Base-by-base conservation (phyloP, 2,888 invertebrate species). In the Agonopterix arenella region DNA sequence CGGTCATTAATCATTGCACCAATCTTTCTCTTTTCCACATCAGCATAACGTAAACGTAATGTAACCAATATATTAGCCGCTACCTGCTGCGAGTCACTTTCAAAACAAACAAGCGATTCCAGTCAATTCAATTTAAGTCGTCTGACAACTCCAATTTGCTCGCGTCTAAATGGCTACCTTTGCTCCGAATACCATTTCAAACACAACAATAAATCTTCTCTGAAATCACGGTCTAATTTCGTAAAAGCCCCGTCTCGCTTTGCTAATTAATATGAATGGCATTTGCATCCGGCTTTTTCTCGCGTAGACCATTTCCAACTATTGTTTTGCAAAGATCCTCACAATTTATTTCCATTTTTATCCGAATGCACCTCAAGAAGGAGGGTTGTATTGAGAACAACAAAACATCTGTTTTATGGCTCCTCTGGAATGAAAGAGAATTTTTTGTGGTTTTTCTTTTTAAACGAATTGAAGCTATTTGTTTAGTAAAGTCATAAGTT, bases 231-330 rank as follows among this genome's bases (percentile, higher is more conserved):
- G 81, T 84, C 86, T 88, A 89, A 88, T 89, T 88, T 88, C 84
- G 88, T 88, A 86, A 89, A 88, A 89, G 89, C 88, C 82, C 83
- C 83, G 82, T 88, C 84, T 88, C 86, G 88, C 88, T 86, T 84
- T 88, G 83, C 86, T 89, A 89, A 89, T 89, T 89, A 89, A 89
- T 88, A 89, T 88, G 88, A 88, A 89, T 88, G 82, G 88, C 84
- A 85, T 88, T 89, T 89, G 85, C 88, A 89, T 88, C 86, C 86
- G 84, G 88, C 84, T 89, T 88, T 88, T 88, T 88, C 89, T 88
- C 86, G 77, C 83, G 80, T 80, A 79, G 77, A 81, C 81, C 80
- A 80, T 85, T 88, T 82, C 83, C 83, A 86, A 89, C 88, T 89
- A 89, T 89, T 89, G 88, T 89, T 88, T 88, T 84, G 86, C 79